Evolutionary conservation across 2,888 invertebrate genomes (phyloP), one percentile per base, ranked within the genome.

Genomic region (Macaria notata): DNA sequence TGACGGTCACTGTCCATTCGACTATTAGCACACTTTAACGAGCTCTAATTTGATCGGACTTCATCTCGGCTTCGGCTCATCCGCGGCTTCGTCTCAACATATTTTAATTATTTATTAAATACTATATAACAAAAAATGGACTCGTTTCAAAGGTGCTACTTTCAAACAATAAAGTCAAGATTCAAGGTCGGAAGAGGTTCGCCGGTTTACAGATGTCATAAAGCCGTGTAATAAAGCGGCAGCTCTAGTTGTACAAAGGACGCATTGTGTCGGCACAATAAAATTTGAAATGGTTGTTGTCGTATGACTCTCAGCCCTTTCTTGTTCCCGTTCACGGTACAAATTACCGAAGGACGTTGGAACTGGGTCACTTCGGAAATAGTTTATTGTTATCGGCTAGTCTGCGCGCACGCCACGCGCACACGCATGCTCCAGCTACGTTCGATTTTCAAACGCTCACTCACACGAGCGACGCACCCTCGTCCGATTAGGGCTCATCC

Each of bases 351-450:
- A 91, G 91, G 91, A 91, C 91, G 90, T 85, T 79, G 79, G 76
- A 91, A 88, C 88, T 91, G 83, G 90, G 90, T 90, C 91, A 91
- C 88, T 91, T 91, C 91, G 90, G 88, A 91, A 91, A 91, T 91
- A 91, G 89, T 90, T 90, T 90, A 91, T 91, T 91, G 91, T 91
- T 91, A 91, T 90, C 89, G 89, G 84, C 85, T 82, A 83, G 84
- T 79, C 81, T 82, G 89, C 87, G 87, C 86, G 76, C 86, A 88
- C 86, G 88, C 83, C 84, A 81, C 78, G 78, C 88, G 80, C 80
- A 79, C 82, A 83, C 81, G 76, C 82, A 76, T 81, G 78, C 81
- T 76, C 71, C 65, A 74, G 68, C 70, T 47, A 63, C 68, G 76
- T 81, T 78, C 76, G 75, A 76, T 81, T 84, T 85, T 82, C 85